Evolutionary conservation across 1,140 invertebrate species (phyloP), one percentile per base, ranked within the genome.

Genomic region (Anastatus disparis): DNA sequence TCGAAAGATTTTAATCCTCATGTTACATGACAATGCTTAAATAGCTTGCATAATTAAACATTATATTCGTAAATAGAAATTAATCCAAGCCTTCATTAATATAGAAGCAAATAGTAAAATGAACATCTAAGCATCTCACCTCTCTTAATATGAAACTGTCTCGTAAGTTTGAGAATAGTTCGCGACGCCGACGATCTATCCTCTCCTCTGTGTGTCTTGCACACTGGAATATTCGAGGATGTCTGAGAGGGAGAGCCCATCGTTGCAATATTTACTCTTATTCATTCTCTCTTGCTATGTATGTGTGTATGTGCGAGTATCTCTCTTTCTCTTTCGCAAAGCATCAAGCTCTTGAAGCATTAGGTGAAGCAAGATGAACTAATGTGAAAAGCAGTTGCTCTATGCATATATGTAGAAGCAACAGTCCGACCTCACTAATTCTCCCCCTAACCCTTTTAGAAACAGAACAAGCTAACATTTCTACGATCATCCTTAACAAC

Each of bases 371-470:
- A n/a, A n/a, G n/a, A n/a, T n/a, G n/a, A n/a, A n/a, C n/a, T n/a
- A n/a, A n/a, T n/a, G n/a, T n/a, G n/a, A n/a, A n/a, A n/a, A n/a
- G n/a, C n/a, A n/a, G n/a, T n/a, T n/a, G n/a, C n/a, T n/a, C n/a
- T n/a, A n/a, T n/a, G n/a, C n/a, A n/a, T n/a, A n/a, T n/a, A 9
- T 2, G 8, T 6, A 6, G 29, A 1, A 20, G 29, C 6, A n/a
- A 12, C n/a, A 38, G 17, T 35, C 56, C 65, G 20, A 73, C 61
- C 53, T 46, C 55, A 61, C 72, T 73, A 73, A 73, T 73, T 70
- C 62, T 46, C 61, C 65, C 58, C 44, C 59, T 59, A 73, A 65
- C 61, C n/a, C n/a, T n/a, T n/a, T n/a, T n/a, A n/a, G n/a, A n/a
- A n/a, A n/a, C n/a, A n/a, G n/a, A n/a, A n/a, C n/a, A n/a, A n/a